These are phyloP conservation scores for Xiphophorus birchmanni DNA, from an alignment of 2,797 vertebrate species.

Conservation along the genomic window DNA sequence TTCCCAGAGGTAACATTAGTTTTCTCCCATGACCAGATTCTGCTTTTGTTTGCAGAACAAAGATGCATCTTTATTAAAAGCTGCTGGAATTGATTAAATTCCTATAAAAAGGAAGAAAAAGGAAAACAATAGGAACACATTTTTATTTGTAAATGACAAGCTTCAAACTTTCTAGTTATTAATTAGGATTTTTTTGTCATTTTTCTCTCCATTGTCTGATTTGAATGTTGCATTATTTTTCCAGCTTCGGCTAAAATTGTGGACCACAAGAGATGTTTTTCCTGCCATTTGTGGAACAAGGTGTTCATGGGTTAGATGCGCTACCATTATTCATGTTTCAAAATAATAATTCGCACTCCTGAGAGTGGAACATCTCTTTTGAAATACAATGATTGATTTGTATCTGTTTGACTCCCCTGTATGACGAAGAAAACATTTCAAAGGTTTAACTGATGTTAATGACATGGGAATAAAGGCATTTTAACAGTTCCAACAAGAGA, in stretches of 20 bases:
- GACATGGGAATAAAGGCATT: not conserved
- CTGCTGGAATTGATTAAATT: not conserved
- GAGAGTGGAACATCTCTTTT: not conserved
- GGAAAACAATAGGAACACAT: not conserved
- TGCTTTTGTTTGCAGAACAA: not conserved
- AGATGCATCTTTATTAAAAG: not conserved
- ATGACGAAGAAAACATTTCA: not conserved
- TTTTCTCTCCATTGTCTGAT: not conserved
- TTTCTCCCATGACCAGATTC: not conserved
- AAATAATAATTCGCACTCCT: no score
- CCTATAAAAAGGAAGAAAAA: not conserved
- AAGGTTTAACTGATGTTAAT: not conserved
- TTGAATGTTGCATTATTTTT: not conserved
- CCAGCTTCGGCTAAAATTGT: not conserved
- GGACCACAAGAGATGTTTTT: not conserved
- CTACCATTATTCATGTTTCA: not conserved
- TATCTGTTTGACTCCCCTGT: not conserved
- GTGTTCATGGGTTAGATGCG: not conserved
- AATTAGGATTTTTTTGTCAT: not conserved
- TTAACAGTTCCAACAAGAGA: not conserved
- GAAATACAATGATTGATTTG: not conserved
- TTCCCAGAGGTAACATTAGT: not conserved
- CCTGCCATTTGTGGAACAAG: not conserved
- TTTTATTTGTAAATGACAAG: not conserved
- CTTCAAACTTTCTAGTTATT: not conserved